Conservation (phyloP, 2,888 invertebrate species). For the Lasioglossum zephyrum region DNA sequence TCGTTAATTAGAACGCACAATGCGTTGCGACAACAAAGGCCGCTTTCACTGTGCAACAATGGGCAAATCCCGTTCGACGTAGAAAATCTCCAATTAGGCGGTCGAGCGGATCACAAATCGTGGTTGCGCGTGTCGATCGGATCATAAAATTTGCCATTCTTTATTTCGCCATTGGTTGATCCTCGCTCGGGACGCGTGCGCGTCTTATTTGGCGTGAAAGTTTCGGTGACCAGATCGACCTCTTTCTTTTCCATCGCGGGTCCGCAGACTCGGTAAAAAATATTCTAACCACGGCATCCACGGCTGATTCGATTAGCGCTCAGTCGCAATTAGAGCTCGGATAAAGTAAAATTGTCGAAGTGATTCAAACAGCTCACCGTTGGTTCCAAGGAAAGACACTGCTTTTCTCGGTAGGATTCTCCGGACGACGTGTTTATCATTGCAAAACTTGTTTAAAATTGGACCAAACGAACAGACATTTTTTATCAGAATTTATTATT, state of each 20-base stretch:
- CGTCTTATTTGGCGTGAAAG: slow-evolving; percentile 65
- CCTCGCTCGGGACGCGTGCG: background rate
- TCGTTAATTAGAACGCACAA: slow-evolving; percentile 25
- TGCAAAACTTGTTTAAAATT: background rate
- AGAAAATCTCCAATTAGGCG: slow-evolving; percentile 51
- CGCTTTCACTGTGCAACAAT: background rate
- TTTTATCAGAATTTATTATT: no score
- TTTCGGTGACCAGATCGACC: slow-evolving; percentile 38
- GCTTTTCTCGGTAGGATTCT: background rate
- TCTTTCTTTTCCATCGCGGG: slow-evolving; percentile 25
- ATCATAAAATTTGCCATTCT: slow-evolving; percentile 57
- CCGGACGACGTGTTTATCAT: background rate
- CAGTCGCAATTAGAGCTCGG: background rate
- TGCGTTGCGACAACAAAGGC: slow-evolving; percentile 14
- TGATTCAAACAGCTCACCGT: background rate
- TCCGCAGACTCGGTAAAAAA: background rate
- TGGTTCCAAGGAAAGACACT: background rate
- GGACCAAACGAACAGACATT: no score
- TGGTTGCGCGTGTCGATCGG: background rate
- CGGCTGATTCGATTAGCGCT: background rate
- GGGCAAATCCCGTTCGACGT: background rate
- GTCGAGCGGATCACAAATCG: slow-evolving; percentile 38
- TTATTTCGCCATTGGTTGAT: background rate
- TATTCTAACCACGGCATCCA: background rate
- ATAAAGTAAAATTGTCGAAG: background rate